Evolutionary conservation across 2,888 invertebrate species (phyloP).

Genomic region (Alloplasta piceator): DNA sequence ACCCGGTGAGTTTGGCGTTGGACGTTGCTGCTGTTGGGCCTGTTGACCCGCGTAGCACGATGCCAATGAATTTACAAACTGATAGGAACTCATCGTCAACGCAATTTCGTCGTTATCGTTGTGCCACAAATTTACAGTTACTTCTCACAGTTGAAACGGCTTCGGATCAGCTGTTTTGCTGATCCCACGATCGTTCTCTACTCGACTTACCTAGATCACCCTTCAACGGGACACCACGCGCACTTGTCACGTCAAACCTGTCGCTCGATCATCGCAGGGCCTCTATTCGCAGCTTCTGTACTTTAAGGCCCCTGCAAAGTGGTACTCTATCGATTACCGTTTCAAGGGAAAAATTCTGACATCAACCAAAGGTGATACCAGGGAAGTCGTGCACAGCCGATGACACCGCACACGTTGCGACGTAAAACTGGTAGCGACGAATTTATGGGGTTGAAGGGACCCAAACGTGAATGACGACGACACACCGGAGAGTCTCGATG

Average conservation of each 20-base stretch:
- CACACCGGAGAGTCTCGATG: slow-evolving; percentile 45
- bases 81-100: slow-evolving; percentile 95
- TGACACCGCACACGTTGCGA: slow-evolving; percentile 12
- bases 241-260: slow-evolving; percentile 57
- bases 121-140: neutral
- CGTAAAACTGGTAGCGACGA: slow-evolving; percentile 39
- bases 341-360: no score
- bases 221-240: slow-evolving; percentile 36
- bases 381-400: no score
- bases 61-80: slow-evolving; percentile 97
- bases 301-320: no score
- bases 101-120: neutral
- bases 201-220: no score
- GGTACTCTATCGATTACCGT: no score
- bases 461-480: slow-evolving; percentile 17
- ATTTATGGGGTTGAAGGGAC: slow-evolving; percentile 9
- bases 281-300: no score
- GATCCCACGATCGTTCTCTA: neutral
- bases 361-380: no score
- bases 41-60: slow-evolving; percentile 95
- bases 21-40: slow-evolving; percentile 84
- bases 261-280: slow-evolving; percentile 36
- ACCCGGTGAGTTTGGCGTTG: slow-evolving; percentile 84
- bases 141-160: neutral
- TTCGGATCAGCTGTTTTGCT: neutral